Percentiles rank a stretch among this genome's conserved stretches.
phyloP scores from a whole-genome alignment of 1,140 invertebrate species.

The Brachionus plicatilis region DNA sequence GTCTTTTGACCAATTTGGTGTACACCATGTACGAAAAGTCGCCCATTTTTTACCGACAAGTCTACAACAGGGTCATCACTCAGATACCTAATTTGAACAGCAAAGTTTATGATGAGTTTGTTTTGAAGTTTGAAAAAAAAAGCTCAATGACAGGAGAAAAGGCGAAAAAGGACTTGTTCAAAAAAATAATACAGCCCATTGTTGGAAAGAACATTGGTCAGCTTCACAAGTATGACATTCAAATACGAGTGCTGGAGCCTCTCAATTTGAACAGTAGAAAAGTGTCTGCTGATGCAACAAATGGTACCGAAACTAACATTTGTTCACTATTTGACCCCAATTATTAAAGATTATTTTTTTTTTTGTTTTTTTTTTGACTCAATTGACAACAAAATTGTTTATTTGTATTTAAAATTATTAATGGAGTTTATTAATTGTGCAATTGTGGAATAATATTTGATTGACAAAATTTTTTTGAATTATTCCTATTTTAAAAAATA shows the following conservation, averaged over 20 bases:
- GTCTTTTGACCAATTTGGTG: neutral
- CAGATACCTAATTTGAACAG: conserved; percentile 18
- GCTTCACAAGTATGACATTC: conserved; percentile 33
- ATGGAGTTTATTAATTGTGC: neutral
- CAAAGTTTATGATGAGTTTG: conserved; percentile 8
- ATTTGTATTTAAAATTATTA: neutral
- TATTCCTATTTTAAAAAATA: too few relatives aligned
- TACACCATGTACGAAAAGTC: conserved; percentile 18
- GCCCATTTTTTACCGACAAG: neutral
- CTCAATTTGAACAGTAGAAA: conserved; percentile 11
- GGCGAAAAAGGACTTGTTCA: conserved; percentile 13
- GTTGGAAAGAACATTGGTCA: conserved; percentile 35
- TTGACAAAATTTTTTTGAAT: neutral
- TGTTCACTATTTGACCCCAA: conserved; percentile 10
- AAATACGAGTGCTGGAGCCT: neutral
- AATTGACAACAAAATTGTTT: neutral
- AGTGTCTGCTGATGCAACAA: neutral
- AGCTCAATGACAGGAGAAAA: neutral
- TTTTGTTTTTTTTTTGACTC: neutral
- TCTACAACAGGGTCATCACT: neutral
- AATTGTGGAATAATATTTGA: neutral
- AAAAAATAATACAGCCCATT: conserved; percentile 30
- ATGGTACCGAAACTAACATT: conserved; percentile 11
- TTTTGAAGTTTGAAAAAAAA: neutral
- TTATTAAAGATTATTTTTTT: neutral